Conservation (phyloP, 2,113 vertebrate species). For the Ciconia maguari region DNA sequence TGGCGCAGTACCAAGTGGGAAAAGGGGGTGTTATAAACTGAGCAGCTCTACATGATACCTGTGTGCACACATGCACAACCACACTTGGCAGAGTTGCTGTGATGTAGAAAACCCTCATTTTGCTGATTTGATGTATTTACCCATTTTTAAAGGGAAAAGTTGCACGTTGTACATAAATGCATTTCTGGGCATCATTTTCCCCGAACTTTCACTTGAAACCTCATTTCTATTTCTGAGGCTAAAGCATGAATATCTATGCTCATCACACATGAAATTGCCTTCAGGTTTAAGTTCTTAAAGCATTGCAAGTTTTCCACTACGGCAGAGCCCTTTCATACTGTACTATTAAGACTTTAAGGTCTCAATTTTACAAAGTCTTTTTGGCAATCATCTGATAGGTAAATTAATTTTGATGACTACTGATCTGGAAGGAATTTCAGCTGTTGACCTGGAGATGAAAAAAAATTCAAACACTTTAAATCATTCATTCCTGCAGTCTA, state of each 20-base stretch:
- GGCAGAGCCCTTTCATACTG: not conserved
- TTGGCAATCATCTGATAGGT: not conserved
- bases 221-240: not conserved
- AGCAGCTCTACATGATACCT: rapidly evolving
- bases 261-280: not conserved
- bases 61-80: not conserved
- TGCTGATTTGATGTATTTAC: not conserved
- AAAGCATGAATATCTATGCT: not conserved
- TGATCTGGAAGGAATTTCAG: not conserved
- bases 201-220: not conserved
- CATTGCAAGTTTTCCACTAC: rapidly evolving
- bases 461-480: not conserved
- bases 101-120: not conserved
- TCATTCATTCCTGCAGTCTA: not conserved
- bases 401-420: not conserved
- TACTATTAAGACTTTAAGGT: not conserved
- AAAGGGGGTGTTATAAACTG: not conserved
- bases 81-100: not conserved
- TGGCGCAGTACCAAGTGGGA: rapidly evolving
- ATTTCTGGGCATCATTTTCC: not conserved
- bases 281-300: not conserved
- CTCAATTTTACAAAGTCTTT: not conserved
- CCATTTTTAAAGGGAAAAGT: not conserved
- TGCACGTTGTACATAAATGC: not conserved
- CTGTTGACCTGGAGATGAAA: not conserved